Percentiles rank a stretch among this genome's conserved stretches.
Conservation (phyloP, 2,113 vertebrate species). For the Rostratula benghalensis region DNA sequence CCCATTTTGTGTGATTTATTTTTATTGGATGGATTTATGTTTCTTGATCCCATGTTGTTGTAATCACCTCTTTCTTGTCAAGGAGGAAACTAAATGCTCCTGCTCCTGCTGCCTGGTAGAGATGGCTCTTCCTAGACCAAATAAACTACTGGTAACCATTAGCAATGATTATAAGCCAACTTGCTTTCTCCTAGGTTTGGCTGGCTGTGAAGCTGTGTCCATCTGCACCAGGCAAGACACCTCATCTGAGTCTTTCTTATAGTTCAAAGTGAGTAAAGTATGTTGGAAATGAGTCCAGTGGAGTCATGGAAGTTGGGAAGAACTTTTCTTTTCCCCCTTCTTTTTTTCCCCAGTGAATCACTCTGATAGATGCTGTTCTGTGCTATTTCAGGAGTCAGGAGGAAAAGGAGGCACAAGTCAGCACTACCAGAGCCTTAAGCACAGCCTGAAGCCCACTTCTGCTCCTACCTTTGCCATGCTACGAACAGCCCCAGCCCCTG, state of each 20-base stretch:
- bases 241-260: neutral
- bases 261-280: neutral
- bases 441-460: neutral
- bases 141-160: neutral
- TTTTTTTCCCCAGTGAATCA: neutral
- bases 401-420: neutral
- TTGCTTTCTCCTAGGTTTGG: neutral
- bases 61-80: neutral
- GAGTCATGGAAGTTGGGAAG: neutral
- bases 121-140: neutral
- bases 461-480: neutral
- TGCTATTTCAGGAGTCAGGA: rapidly evolving
- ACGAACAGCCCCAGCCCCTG: neutral
- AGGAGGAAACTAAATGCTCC: neutral
- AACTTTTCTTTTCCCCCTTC: neutral
- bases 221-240: neutral
- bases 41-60: neutral
- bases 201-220: neutral
- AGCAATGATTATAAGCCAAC: neutral
- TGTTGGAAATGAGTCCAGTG: neutral
- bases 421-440: neutral
- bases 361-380: neutral
- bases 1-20: neutral
- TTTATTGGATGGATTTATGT: neutral
- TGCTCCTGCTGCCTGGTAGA: neutral